phyloP scores from a whole-genome alignment of 1,140 invertebrate species.

The Eumaeus atala region DNA sequence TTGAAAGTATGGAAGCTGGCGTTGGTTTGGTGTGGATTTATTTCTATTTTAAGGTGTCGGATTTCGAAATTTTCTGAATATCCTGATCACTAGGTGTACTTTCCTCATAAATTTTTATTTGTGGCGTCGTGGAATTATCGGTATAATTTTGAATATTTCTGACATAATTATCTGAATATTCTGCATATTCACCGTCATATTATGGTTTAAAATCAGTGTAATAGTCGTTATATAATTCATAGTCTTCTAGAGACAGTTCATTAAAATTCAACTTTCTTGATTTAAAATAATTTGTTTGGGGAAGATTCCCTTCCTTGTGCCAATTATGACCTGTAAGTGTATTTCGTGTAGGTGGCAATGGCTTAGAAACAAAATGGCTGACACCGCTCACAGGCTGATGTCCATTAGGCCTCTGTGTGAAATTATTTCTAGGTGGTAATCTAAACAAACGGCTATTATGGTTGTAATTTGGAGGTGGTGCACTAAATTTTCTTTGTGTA shows the following conservation, averaged over 20 bases:
- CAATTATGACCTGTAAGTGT: constrained; percentile 10
- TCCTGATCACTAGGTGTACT: constrained; percentile 6
- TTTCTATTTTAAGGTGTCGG: constrained; percentile 19
- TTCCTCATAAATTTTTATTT: not conserved
- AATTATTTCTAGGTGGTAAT: constrained; percentile 20
- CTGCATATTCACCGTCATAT: not conserved
- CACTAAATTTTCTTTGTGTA: constrained; percentile 21
- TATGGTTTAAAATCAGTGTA: constrained; percentile 1
- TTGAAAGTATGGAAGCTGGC: constrained; percentile 13
- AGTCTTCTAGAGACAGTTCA: no score
- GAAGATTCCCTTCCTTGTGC: constrained; percentile 5
- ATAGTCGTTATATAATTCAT: constrained; percentile 1
- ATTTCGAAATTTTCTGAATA: constrained; percentile 17
- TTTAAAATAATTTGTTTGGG: constrained; percentile 15
- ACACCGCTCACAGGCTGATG: constrained; percentile 27
- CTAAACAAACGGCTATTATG: constrained; percentile 21
- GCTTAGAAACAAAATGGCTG: constrained; percentile 16
- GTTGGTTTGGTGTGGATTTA: constrained; percentile 19
- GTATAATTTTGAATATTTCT: not conserved
- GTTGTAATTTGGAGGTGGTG: constrained; percentile 25
- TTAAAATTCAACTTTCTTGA: constrained; percentile 16
- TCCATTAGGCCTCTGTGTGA: not conserved
- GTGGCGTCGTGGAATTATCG: not conserved
- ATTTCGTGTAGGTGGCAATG: constrained; percentile 13
- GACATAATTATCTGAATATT: not conserved